Base-by-base conservation (phyloP, 2,888 invertebrate species). In the Alentia gelatinosa region DNA sequence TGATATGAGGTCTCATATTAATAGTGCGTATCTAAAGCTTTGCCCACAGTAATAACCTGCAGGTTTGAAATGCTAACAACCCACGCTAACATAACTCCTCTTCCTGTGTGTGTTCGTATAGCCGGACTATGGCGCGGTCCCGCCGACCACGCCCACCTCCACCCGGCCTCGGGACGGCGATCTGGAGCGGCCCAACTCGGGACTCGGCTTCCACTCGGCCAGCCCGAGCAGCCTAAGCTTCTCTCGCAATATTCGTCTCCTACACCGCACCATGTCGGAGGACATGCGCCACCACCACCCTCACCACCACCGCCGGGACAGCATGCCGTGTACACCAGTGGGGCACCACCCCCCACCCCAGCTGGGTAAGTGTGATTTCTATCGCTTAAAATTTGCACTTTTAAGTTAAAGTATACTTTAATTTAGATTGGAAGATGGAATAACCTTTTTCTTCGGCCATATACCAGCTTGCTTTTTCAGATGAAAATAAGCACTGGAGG, bases 231-330 rank as follows among this genome's bases (percentile, higher is more conserved):
- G 90, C 15, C 56, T 86, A 33, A 26, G 30, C 26, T 37, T 84
- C 35, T 35, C 84, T n/a, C 50, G 86, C 35, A 84, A 84, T 40
- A 94, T 95, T 26, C 93, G 95, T 5, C 93, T 96, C 9, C 94
- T 95, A 23, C 96, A 96, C 91, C 94, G 96, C 42, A 95, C 96
- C 0, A 92, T 96, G 91, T 96, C 96, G 0, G 96, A 96, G 93
- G 96, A 96, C 92, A 94, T 95, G 86, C 94, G 95, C 79, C 94
- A 95, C 83, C 90, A 93, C 68, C 93, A 95, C 39, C 92, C 95
- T 75, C 94, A 95, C 84, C 90, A 93, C 63, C 93, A 95, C 37
- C 93, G 95, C n/a, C 94, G 96, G 86, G 96, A 96, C 91, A 96
- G 95, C 89, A 93, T 94, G 94, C 95, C 94, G 40, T 93, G 40